phyloP scores from a whole-genome alignment of 2,888 invertebrate genomes.

The Dryocosmus kuriphilus region DNA sequence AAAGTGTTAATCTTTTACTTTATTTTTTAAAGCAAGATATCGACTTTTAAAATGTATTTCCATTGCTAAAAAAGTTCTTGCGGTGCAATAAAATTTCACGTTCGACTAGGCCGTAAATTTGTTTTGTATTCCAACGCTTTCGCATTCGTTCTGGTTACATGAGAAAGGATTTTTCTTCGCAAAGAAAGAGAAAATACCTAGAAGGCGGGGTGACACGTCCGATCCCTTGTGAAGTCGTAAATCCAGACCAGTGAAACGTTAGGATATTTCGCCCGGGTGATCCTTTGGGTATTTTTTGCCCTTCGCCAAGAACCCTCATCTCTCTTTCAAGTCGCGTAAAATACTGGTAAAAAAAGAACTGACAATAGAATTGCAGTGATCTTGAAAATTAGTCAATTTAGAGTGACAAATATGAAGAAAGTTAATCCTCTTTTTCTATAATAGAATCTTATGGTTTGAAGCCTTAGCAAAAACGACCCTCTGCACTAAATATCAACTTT shows the following conservation, averaged over 20 bases:
- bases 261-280: constrained; percentile 28
- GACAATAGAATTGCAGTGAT: constrained; percentile 1
- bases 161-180: constrained; percentile 24
- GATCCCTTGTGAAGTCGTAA: constrained; percentile 33
- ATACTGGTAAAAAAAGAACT: constrained; percentile 17
- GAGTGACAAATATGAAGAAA: constrained; percentile 11
- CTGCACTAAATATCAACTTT: background rate
- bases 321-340: background rate
- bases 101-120: constrained; percentile 24
- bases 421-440: background rate
- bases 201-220: constrained; percentile 18
- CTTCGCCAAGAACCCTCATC: constrained; percentile 20
- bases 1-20: no score
- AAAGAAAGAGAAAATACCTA: constrained; percentile 28
- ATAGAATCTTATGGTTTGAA: background rate
- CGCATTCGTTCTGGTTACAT: constrained; percentile 35
- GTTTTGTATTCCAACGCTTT: constrained; percentile 22
- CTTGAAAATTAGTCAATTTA: constrained; percentile 25
- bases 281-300: constrained; percentile 16
- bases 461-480: background rate
- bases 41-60: background rate
- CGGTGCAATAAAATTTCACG: constrained; percentile 20
- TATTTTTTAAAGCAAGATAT: background rate
- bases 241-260: constrained; percentile 32
- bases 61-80: background rate